Evolutionary conservation across 2,888 invertebrate genomes (phyloP), one percentile per base, ranked within the genome.

Genomic region (Amblyjoppa fuscipennis): DNA sequence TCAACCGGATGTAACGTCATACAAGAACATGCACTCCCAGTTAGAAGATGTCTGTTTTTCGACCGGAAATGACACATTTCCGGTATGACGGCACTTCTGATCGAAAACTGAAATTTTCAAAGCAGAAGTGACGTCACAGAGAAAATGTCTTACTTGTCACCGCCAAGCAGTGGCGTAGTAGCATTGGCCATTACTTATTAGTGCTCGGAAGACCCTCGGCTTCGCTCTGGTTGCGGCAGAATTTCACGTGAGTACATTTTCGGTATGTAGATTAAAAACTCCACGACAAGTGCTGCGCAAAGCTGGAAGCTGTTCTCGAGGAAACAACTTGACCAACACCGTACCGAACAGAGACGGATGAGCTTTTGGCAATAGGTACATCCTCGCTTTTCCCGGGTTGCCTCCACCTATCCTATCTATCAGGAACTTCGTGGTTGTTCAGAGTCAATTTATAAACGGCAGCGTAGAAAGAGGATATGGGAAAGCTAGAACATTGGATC

Each of bases 401-500:
- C 64, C 71, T 80, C 71, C 59, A 59, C 69, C 76, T 56, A 74
- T 83, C 74, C 84, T 84, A 87, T 86, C 82, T 78, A 86, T 87
- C 86, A 87, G 86, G 68, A 73, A 71, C 70, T 74, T 81, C 87
- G 79, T 79, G 53, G 68, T 38, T 61, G 69, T 86, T 71, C 73
- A 82, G 77, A 80, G 74, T 74, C 83, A 70, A 87, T 85, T 87
- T 88, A 87, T 85, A 88, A 88, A 85, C 80, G 51, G 76, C 34
- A 71, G 68, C 78, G 75, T n/a, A 77, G 83, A 74, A 81, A 56
- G 78, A 81, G 76, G 71, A 79, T 76, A 83, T 73, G 78, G 82
- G 82, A 82, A 64, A 79, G 86, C 82, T 80, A 87, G 88, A 89
- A 89, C 89, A 85, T 88, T 89, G 86, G 91, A 88, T 90, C 90